phyloP scores from a whole-genome alignment of 2,113 vertebrate species.

The Thamnophis sirtalis region DNA sequence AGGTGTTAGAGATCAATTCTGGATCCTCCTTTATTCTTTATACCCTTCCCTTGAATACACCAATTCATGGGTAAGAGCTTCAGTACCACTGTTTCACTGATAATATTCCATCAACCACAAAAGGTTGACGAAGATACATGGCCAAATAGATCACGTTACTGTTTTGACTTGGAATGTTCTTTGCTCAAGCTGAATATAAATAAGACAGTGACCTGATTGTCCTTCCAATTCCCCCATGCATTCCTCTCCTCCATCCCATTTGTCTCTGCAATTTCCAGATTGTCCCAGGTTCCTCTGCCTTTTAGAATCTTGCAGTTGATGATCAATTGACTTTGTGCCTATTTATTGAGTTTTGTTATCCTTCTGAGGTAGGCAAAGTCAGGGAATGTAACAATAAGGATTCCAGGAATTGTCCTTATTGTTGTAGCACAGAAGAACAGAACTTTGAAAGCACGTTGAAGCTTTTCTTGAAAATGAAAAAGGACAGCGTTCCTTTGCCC shows the following conservation, averaged over 20 bases:
- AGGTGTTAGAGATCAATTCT: neutral
- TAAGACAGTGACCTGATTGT: neutral
- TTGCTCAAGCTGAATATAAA: neutral
- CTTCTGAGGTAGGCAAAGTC: neutral
- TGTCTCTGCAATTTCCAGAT: neutral
- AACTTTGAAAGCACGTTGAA: neutral
- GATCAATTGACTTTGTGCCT: neutral
- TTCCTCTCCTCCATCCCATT: neutral
- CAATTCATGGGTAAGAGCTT: neutral
- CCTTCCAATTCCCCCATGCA: neutral
- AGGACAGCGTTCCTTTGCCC: constrained; percentile 6
- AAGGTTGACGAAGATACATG: neutral
- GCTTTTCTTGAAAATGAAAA: constrained; percentile 26
- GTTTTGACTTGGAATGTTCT: neutral
- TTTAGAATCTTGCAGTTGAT: neutral
- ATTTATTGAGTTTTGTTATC: neutral
- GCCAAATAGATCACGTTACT: neutral
- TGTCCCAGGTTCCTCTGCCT: neutral
- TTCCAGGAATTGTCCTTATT: neutral
- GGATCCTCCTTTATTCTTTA: neutral
- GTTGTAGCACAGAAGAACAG: neutral
- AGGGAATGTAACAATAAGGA: neutral
- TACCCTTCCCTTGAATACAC: neutral
- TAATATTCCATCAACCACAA: neutral
- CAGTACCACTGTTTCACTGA: neutral